A percentile compares a stretch with the other conserved stretches of the same genome.
phyloP scores from a whole-genome alignment of 2,888 invertebrate species.

The Dasysyrphus tricinctus region DNA sequence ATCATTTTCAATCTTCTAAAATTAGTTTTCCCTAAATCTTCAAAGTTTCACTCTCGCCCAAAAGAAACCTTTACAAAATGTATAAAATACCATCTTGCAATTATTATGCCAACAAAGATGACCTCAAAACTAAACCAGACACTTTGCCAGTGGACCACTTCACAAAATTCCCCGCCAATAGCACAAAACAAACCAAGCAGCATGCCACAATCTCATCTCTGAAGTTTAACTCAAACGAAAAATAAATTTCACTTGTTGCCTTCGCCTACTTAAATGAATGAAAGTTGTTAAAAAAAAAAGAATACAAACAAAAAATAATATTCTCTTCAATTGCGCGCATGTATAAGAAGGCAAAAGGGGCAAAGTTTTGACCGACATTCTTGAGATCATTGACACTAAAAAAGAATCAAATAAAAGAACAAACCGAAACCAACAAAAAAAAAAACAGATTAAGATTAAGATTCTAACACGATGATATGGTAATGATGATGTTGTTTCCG shows the following conservation, averaged over 20 bases:
- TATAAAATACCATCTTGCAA: slow-evolving; percentile 28
- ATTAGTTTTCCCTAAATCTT: neutral
- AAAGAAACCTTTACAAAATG: slow-evolving; percentile 9
- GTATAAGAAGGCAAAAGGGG: slow-evolving; percentile 5
- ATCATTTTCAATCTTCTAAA: neutral
- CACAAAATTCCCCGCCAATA: slow-evolving; percentile 6
- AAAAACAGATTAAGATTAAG: slow-evolving; percentile 35
- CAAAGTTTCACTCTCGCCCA: neutral
- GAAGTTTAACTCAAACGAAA: slow-evolving; percentile 24
- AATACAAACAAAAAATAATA: neutral
- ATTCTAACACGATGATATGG: neutral
- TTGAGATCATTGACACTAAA: slow-evolving; percentile 62
- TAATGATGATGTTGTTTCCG: slow-evolving; percentile 38
- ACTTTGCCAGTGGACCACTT: slow-evolving; percentile 34
- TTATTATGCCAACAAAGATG: slow-evolving; percentile 32
- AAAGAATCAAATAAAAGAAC: slow-evolving; percentile 30
- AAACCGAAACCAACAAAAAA: neutral
- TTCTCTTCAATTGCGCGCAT: slow-evolving; percentile 15
- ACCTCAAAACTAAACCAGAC: slow-evolving; percentile 42
- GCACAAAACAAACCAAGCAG: neutral
- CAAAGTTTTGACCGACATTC: slow-evolving; percentile 62
- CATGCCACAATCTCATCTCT: slow-evolving; percentile 26
- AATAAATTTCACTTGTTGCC: slow-evolving; percentile 66
- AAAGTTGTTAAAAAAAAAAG: slow-evolving; percentile 60
- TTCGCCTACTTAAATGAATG: slow-evolving; percentile 64